Evolutionary conservation across 2,113 vertebrate species (phyloP).

Genomic region (Anolis carolinensis): DNA sequence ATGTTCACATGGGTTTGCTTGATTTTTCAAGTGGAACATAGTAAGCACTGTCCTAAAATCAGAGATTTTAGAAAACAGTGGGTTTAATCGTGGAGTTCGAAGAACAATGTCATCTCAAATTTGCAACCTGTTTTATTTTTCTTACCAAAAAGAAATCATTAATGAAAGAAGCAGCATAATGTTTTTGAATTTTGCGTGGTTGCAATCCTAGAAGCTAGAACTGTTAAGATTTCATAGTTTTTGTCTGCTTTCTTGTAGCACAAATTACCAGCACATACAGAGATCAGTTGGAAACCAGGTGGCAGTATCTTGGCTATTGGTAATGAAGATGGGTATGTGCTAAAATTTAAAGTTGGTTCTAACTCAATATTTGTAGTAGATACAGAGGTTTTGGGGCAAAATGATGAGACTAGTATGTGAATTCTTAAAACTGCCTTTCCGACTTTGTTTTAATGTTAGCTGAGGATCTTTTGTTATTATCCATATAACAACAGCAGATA

Average conservation of each 20-base stretch:
- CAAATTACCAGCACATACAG: conserved; percentile 91
- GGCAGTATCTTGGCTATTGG: conserved; percentile 90
- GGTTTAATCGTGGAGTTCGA: neutral
- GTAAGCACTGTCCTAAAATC: neutral
- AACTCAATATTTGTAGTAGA: neutral
- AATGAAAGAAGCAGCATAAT: neutral
- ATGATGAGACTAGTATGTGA: neutral
- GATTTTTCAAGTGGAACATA: too few species aligned
- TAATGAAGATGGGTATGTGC: conserved; percentile 95
- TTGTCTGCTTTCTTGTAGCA: conserved; percentile 78
- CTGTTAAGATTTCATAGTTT: neutral
- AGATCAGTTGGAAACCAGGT: conserved; percentile 95
- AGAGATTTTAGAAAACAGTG: neutral
- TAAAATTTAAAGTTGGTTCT: neutral
- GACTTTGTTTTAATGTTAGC: neutral
- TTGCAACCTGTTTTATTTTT: neutral
- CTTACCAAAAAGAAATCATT: neutral
- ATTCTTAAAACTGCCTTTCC: conserved; percentile 2
- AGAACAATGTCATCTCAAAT: neutral
- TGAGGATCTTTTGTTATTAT: neutral
- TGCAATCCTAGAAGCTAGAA: neutral
- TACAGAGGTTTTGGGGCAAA: neutral
- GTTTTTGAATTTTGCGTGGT: neutral
- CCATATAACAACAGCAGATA: neutral
- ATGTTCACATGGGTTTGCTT: too few species aligned